These are phyloP conservation scores for Microplitis mediator DNA, from an alignment of 1,140 invertebrate genomes.

Conservation along the genomic window DNA sequence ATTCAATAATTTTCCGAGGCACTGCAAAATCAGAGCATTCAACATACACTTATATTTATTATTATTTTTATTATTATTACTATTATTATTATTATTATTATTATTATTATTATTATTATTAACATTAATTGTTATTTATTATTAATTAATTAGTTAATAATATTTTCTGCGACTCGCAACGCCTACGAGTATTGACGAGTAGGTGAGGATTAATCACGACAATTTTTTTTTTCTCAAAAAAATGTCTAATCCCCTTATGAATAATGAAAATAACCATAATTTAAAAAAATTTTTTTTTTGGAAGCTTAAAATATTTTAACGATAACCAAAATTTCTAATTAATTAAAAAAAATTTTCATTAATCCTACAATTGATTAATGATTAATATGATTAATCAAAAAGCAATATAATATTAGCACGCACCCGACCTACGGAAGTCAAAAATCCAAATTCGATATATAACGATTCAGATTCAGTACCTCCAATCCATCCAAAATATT, in stretches of 20 bases:
- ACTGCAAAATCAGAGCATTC: conserved; percentile 45
- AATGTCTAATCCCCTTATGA: conserved; percentile 5
- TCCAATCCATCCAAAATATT: too few relatives aligned
- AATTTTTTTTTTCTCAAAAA: neutral
- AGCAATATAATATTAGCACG: too few relatives aligned
- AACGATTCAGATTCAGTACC: too few relatives aligned
- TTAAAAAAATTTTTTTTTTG: neutral
- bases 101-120: neutral
- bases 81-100: neutral
- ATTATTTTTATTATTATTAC: neutral
- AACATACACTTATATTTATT: neutral
- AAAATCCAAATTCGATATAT: too few relatives aligned
- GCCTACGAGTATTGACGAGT: conserved; percentile 44
- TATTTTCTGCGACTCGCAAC: conserved; percentile 12
- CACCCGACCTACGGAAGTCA: too few relatives aligned
- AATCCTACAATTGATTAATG: too few relatives aligned
- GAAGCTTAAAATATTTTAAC: too few relatives aligned
- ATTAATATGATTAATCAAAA: too few relatives aligned
- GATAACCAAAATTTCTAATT: too few relatives aligned
- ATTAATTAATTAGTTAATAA: neutral
- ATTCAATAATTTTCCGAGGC: conserved; percentile 27
- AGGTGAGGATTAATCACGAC: conserved; percentile 37
- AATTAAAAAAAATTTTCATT: too few relatives aligned
- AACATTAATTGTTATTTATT: neutral
- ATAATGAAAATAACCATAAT: neutral